Percentiles rank a stretch among this genome's conserved stretches.
Conservation (phyloP, 2,113 vertebrate genomes). For the Catharus fuscescens region DNA sequence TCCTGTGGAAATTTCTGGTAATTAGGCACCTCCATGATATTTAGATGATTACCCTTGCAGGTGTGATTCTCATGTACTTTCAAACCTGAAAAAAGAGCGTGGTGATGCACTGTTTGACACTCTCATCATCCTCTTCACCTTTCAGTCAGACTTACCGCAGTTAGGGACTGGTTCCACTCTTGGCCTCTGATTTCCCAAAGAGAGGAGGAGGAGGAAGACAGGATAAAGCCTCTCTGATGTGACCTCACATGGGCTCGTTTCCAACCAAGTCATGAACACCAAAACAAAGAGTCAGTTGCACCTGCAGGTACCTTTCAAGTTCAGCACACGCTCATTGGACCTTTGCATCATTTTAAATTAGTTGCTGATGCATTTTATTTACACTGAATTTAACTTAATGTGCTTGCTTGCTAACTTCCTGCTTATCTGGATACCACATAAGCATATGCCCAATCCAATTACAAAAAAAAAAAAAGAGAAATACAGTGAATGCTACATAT, state of each 20-base stretch:
- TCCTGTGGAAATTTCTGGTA: background rate
- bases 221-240: background rate
- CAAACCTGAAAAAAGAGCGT: background rate
- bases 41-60: background rate
- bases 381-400: constrained; percentile 70
- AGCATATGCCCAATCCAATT: constrained; percentile 76
- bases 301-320: background rate
- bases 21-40: background rate
- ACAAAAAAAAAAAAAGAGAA: constrained; percentile 40
- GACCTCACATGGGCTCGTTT: background rate
- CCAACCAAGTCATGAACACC: background rate
- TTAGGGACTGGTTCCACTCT: background rate
- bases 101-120: background rate
- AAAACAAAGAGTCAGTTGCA: background rate
- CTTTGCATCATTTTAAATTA: constrained; percentile 48
- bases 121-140: background rate
- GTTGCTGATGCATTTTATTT: constrained; percentile 58
- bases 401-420: constrained; percentile 73
- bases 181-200: background rate
- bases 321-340: background rate
- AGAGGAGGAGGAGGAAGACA: background rate
- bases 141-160: background rate
- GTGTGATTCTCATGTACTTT: background rate
- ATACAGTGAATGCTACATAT: background rate
- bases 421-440: constrained; percentile 72